A percentile compares a stretch with the other conserved stretches of the same genome.
These are phyloP conservation scores for Anabacerthia variegaticeps DNA, from an alignment of 2,797 vertebrate genomes.

Conservation along the genomic window DNA sequence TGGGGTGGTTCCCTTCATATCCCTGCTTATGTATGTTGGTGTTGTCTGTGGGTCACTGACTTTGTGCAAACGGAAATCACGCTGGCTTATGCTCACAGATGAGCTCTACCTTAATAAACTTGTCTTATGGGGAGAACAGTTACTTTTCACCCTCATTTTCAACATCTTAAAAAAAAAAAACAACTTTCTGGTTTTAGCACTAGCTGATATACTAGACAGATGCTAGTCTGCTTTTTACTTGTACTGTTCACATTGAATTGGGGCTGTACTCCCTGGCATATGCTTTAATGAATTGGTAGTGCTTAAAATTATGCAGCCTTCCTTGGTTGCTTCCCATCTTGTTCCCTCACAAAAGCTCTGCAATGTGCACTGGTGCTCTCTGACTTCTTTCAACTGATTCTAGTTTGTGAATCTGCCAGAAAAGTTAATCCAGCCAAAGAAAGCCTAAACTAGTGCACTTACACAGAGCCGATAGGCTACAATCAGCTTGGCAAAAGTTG, in stretches of 20 bases:
- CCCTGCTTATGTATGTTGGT: rapidly evolving
- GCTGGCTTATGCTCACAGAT: not conserved
- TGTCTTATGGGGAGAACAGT: not conserved
- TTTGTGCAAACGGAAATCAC: not conserved
- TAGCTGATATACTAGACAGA: not conserved
- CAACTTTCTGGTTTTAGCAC: not conserved
- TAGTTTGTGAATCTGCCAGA: not conserved
- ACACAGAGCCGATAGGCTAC: rapidly evolving
- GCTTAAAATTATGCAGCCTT: not conserved
- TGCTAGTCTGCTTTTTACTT: not conserved
- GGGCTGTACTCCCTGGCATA: not conserved
- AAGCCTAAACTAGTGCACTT: not conserved
- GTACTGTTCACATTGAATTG: not conserved
- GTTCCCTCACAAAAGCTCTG: not conserved
- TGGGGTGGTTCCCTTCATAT: not conserved
- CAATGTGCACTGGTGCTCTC: rapidly evolving
- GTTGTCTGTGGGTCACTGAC: not conserved
- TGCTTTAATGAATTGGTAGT: not conserved
- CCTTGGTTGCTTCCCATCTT: not conserved
- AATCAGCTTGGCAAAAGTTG: not conserved
- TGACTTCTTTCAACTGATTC: not conserved
- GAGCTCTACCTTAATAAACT: not conserved
- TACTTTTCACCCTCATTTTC: not conserved
- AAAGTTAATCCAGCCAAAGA: not conserved
- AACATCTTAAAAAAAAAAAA: not conserved